Evolutionary conservation across 1,140 invertebrate genomes (phyloP), one percentile per base, ranked within the genome.

Genomic region (Aradophagus sp.): DNA sequence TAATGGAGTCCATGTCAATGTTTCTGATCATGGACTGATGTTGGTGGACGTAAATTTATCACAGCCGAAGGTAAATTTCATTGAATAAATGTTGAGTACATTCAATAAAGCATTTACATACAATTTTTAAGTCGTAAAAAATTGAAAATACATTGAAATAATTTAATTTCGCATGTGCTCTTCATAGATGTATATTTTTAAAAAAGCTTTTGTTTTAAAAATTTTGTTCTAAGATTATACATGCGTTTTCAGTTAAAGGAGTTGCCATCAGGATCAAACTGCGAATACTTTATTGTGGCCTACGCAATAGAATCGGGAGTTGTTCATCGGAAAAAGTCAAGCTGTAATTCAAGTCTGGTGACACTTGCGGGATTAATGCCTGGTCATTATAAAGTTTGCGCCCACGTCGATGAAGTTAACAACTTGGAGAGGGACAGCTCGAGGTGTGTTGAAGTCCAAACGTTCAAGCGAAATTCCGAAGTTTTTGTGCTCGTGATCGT

Each of bases 371-470:
- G 80, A 26, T 38, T 84, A 0, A 47, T 77, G 6, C 82, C 83
- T 0, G 83, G 81, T 8, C 74, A 75, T 15, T 86, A 86, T 26
- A 80, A 76, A 45, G 81, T 86, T 6, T 86, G 84, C 39, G 84
- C 82, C 0, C 82, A 75, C 32, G 41, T 84, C 2, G 74, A 79
- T 15, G 65, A 81, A 38, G 32, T 74, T 14, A 58, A 36, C 42
- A 65, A 3, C 31, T 20, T 36, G 0, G 71, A 77, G 4, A 44
- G 58, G 26, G 50, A 71, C 2, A 26, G 26, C n/a, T 66, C 78
- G 0, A 71, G 74, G 5, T 85, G 84, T 44, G 82, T 86, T 17
- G 77, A 84, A 14, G 77, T 85, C 1, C 75, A 80, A 59, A 77
- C 76, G 3, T 68, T 78, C 13, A 77, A 73, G 12, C 76, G 62